Base-by-base conservation (phyloP, 92 coral and sea anemone species). In the Montipora capitata region DNA sequence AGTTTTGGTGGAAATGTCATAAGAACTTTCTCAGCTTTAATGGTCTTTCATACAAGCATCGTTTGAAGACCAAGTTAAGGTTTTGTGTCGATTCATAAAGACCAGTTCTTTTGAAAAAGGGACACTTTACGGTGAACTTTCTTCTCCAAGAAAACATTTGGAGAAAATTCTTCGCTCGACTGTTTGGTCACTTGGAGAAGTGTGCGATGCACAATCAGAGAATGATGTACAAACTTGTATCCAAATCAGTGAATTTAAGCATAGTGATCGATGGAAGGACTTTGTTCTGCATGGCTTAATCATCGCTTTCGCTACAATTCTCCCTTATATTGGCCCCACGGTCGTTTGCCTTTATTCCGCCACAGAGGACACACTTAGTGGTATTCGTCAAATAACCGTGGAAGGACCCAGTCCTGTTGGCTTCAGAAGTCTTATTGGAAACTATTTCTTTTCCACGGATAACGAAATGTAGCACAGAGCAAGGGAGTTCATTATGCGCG, bases 371-470 rank as follows among this genome's bases (percentile, higher is more conserved):
- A 10, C 42, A 3, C 48, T 10, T 3, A 40, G 35, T 1, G 79
- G 64, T 6, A 54, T 51, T 54, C 42, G 64, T 12, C 64, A 54
- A 17, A 49, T 52, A 4, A 77, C 2, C 17, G 51, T 77, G 0
- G 54, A 59, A 15, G 27, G 81, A 59, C 49, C 67, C 20, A 77
- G 52, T 77, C 81, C 69, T 0, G 69, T 77, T 2, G 15, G 81
- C 15, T n/a, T 77, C 14, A 14, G 81, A 10, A 40, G 81, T 40
- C 38, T 57, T 0, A 59, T 41, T n/a, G 81, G 69, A 4, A 58
- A 77, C 51, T 77, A 59, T 58, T 77, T 77, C 56, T 59, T 77
- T 40, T 77, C 81, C 2, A 6, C 0, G 41, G 62, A 74, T 15
- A 9, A 77, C 68, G 10, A 7, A 11, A 59, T 40, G 10, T 77